Percentiles rank a stretch among this genome's conserved stretches.
phyloP scores from a whole-genome alignment of 2,797 vertebrate species.

The Manis crassicaudata region DNA sequence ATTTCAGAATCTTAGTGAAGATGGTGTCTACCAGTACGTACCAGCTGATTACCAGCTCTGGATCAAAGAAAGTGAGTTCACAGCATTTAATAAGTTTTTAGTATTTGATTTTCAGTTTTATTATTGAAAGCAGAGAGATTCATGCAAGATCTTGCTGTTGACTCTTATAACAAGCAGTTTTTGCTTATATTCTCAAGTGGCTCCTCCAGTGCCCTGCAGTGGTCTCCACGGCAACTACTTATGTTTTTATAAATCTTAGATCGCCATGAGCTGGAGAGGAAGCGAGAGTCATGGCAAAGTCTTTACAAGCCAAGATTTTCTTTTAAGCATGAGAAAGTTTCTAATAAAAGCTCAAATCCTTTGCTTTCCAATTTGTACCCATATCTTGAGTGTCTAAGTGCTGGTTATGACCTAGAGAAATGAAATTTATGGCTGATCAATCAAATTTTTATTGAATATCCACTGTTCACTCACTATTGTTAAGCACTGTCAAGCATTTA shows the following conservation, averaged over 20 bases:
- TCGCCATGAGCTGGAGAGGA: background rate
- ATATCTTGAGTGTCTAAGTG: background rate
- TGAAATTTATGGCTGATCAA: background rate
- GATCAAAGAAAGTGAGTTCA: constrained; percentile 12
- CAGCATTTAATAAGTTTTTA: background rate
- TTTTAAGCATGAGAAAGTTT: constrained; percentile 40
- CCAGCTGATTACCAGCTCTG: background rate
- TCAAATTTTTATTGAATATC: constrained; percentile 17
- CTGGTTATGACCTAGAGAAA: background rate
- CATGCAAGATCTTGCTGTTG: background rate
- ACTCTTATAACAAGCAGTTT: background rate
- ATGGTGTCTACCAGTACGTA: background rate
- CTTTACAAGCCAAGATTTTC: constrained; percentile 35
- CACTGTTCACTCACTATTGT: background rate
- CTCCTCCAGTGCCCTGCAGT: constrained; percentile 21
- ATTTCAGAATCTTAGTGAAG: constrained; percentile 24
- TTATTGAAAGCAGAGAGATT: constrained; percentile 30
- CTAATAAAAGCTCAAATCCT: constrained; percentile 47
- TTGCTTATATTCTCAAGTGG: constrained; percentile 27
- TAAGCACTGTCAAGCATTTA: background rate
- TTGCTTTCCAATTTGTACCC: constrained; percentile 8
- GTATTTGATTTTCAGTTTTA: constrained; percentile 34
- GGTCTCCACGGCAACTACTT: constrained; percentile 63
- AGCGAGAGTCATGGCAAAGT: background rate
- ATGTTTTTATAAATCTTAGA: constrained; percentile 61